phyloP scores from a whole-genome alignment of 2,113 vertebrate species.

The Elanoides forficatus region DNA sequence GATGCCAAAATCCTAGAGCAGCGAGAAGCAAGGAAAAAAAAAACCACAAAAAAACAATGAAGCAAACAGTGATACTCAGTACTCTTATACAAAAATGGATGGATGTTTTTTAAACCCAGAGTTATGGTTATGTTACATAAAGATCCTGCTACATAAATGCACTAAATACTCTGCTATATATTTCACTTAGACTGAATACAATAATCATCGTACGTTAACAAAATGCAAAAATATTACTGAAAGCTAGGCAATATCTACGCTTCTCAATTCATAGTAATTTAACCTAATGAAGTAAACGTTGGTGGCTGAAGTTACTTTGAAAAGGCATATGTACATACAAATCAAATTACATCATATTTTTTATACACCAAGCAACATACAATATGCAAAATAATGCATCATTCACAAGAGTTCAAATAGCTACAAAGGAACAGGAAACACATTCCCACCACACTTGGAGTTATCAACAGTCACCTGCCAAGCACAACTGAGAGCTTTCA shows the following conservation, averaged over 20 bases:
- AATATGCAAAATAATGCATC: neutral
- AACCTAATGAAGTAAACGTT: neutral
- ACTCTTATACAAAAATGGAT: neutral
- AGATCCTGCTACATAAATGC: neutral
- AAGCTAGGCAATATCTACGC: neutral
- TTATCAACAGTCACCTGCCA: neutral
- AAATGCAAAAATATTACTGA: neutral
- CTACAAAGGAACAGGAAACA: neutral
- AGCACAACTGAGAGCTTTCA: neutral
- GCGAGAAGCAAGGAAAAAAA: neutral
- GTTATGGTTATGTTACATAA: neutral
- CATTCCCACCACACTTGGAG: neutral
- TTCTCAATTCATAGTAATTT: neutral
- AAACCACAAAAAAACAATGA: neutral
- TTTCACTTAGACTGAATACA: neutral
- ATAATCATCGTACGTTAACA: neutral
- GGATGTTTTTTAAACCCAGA: neutral
- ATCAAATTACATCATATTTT: neutral
- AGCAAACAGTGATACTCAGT: neutral
- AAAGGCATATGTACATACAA: neutral
- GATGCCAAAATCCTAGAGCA: conserved; percentile 88
- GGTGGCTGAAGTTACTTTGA: neutral
- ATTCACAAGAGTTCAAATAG: neutral
- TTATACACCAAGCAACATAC: neutral
- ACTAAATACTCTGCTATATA: neutral